Conservation (phyloP, 2,797 vertebrate species). For the Pelodytes ibericus region DNA sequence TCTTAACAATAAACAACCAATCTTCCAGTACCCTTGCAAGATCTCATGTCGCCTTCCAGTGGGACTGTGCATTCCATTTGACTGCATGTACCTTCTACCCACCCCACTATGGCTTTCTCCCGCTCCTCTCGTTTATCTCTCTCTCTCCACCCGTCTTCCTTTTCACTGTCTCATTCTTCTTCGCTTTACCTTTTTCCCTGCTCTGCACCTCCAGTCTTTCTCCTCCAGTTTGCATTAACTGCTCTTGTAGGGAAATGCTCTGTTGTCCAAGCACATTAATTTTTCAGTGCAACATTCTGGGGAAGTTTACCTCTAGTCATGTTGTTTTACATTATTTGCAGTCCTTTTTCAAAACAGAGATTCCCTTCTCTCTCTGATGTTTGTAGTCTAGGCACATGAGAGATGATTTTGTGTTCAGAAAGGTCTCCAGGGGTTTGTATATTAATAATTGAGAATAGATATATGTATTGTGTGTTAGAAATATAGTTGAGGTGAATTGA, state of each 20-base stretch:
- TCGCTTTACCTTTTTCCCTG: background rate
- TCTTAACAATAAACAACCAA: constrained; percentile 17
- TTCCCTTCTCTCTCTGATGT: background rate
- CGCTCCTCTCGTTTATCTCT: background rate
- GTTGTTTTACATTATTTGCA: background rate
- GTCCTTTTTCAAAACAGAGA: background rate
- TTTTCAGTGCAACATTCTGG: constrained; percentile 16
- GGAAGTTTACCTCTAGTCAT: constrained; percentile 18
- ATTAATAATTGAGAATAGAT: no score
- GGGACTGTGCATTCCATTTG: background rate
- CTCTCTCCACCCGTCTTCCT: background rate
- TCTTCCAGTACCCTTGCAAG: background rate
- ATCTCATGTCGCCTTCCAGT: background rate
- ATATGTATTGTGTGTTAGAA: no score
- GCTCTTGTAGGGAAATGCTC: background rate
- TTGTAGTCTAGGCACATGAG: no score
- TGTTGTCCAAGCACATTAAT: constrained; percentile 6
- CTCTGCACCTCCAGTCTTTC: background rate
- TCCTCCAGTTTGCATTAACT: background rate
- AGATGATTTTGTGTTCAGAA: background rate
- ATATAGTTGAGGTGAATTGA: no score
- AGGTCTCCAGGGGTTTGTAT: background rate
- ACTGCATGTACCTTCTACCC: background rate
- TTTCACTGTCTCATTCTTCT: background rate
- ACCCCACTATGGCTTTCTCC: background rate